These are phyloP conservation scores for Hoplostethus mediterraneus DNA, from an alignment of 2,797 vertebrate species.

Conservation along the genomic window DNA sequence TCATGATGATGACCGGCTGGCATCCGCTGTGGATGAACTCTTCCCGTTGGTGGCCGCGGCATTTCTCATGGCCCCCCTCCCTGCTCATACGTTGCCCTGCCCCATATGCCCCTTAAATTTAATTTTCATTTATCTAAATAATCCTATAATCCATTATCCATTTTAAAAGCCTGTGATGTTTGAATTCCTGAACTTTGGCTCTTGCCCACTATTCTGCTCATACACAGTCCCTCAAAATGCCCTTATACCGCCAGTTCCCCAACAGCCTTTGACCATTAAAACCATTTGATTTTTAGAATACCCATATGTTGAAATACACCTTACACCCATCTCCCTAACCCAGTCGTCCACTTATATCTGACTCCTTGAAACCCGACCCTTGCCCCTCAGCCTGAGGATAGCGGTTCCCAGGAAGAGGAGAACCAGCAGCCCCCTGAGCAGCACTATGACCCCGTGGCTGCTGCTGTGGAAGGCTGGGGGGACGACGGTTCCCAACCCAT, in stretches of 20 bases:
- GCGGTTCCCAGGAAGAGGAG: constrained; percentile 70
- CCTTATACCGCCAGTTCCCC: neutral
- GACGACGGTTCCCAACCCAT: constrained; percentile 71
- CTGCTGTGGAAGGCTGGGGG: constrained; percentile 79
- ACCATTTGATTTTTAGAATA: constrained; percentile 40
- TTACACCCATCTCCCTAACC: constrained; percentile 14
- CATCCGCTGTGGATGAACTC: constrained; percentile 37
- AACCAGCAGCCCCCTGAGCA: constrained; percentile 55
- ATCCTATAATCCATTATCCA: constrained; percentile 4
- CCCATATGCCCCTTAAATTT: neutral
- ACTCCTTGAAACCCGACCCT: constrained; percentile 72
- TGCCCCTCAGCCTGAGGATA: constrained; percentile 86
- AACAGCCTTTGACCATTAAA: neutral
- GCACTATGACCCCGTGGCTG: constrained; percentile 77
- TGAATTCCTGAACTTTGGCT: constrained; percentile 16
- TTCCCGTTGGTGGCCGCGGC: constrained; percentile 21
- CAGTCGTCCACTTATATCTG: constrained; percentile 45
- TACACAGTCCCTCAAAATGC: neutral
- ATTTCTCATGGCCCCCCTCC: constrained; percentile 27
- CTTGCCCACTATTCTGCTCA: neutral
- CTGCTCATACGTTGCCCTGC: neutral
- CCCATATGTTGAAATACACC: constrained; percentile 38
- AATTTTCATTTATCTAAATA: neutral
- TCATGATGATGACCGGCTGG: constrained; percentile 48
- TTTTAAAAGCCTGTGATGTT: constrained; percentile 18